Base-by-base conservation (phyloP, 2,888 invertebrate genomes). In the Eucriotettix oculatus region DNA sequence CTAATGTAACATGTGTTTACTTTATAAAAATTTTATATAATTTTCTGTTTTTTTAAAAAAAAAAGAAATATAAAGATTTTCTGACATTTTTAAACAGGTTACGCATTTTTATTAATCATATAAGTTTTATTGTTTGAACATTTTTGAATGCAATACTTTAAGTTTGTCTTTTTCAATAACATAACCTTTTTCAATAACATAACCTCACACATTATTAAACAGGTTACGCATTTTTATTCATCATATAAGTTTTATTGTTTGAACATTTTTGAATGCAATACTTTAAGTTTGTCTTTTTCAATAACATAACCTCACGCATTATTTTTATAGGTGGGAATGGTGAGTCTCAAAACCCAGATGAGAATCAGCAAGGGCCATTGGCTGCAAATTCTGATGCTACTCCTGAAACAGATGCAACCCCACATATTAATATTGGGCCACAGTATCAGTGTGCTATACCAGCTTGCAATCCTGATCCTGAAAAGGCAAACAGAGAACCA, bases 361-460 rank as follows among this genome's bases (percentile, higher is more conserved):
- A 61, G 14, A 61, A 54, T 43, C 60, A 54, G 40, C 60, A 29
- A 52, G 57, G 14, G 29, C 56, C 60, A 43, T 57, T 58, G 16
- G 42, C 56, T 42, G 14, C 52, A 12, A 42, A 42, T 16, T 56
- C 59, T 61, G 75, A 75, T 57, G 71, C 73, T 14, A 70, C 74
- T 54, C 75, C 76, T 41, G 77, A 76, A 67, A 74, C 73, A 55
- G 78, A 78, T 68, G 73, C 79, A 16, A 82, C 82, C 58, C 88
- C 90, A 0, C 86, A 86, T 72, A 89, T 95, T 61, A 96, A 95
- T 72, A 80, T 95, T 61, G 95, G 95, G 1, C 77, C 84, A 9
- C 85, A 90, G 64, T 92, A 86, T 74, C 96, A 96, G 74, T 91
- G 90, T 0, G 81, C 82, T 59, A 80, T 93, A 69, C 91, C 92